phyloP scores from a whole-genome alignment of 2,888 invertebrate species.

The Melangyna quadrimaculata region DNA sequence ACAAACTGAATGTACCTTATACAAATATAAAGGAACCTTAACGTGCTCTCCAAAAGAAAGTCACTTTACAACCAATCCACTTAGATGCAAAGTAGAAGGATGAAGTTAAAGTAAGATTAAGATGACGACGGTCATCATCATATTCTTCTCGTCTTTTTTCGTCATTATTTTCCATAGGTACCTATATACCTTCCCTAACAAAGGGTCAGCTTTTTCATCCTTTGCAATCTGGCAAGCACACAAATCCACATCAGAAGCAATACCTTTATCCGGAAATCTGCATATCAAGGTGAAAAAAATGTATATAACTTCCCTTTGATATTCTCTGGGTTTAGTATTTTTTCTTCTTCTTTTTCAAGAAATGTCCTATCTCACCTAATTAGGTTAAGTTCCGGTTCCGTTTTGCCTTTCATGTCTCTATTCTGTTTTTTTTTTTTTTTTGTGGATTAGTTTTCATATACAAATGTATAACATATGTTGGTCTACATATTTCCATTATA shows the following conservation, averaged over 20 bases:
- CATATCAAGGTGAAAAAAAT: slow-evolving; percentile 24
- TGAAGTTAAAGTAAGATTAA: slow-evolving; percentile 5
- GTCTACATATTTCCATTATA: slow-evolving; percentile 24
- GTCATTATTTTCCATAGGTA: not conserved
- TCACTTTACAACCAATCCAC: not conserved
- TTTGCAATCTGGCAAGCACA: slow-evolving; percentile 5
- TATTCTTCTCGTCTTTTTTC: not conserved
- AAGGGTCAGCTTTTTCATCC: slow-evolving; percentile 14
- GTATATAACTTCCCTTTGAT: slow-evolving; percentile 12
- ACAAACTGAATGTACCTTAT: not conserved
- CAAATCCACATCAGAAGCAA: slow-evolving; percentile 15
- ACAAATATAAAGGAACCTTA: no score
- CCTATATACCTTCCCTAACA: not conserved
- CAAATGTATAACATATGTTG: not conserved
- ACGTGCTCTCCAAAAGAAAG: not conserved
- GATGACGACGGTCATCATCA: not conserved
- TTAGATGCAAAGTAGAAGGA: not conserved
- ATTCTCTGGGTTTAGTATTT: not conserved
- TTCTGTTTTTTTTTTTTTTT: no score
- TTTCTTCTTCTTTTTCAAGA: not conserved
- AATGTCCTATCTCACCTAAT: slow-evolving; percentile 36
- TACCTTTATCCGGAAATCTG: slow-evolving; percentile 38
- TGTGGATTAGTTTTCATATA: slow-evolving; percentile 35
- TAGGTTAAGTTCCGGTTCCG: slow-evolving; percentile 4
- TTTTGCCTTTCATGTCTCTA: not conserved